Evolutionary conservation across 2,797 vertebrate species (phyloP).

Genomic region (Halcyon smyrnensis): DNA sequence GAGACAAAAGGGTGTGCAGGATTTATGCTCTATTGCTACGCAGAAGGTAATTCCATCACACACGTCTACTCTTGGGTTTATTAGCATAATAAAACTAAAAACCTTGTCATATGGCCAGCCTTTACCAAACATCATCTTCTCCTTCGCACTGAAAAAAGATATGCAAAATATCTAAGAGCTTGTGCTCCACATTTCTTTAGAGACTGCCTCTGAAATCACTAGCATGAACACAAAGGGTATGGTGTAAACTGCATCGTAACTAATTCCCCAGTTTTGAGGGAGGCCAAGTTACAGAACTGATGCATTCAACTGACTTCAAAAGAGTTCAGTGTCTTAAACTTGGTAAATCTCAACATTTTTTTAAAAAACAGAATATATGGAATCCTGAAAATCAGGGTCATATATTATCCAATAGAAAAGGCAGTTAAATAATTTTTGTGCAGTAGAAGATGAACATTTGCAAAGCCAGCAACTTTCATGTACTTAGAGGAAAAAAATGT

Average conservation of each 20-base stretch:
- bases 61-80: not conserved
- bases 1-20: not conserved
- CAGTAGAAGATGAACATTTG: not conserved
- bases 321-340: not conserved
- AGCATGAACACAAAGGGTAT: not conserved
- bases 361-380: not conserved
- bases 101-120: not conserved
- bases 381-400: not conserved
- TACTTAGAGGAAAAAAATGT: not conserved
- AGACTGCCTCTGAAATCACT: not conserved
- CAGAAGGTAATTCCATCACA: not conserved
- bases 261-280: not conserved
- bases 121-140: not conserved
- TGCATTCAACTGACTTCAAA: not conserved
- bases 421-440: not conserved
- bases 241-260: not conserved
- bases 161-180: not conserved
- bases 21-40: not conserved
- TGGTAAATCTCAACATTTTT: not conserved
- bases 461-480: not conserved
- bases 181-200: not conserved
- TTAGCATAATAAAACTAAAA: not conserved
- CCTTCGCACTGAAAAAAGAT: not conserved
- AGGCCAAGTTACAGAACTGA: not conserved
- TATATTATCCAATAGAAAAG: not conserved